phyloP scores from a whole-genome alignment of 2,888 invertebrate species.

The Euproctis similis region DNA sequence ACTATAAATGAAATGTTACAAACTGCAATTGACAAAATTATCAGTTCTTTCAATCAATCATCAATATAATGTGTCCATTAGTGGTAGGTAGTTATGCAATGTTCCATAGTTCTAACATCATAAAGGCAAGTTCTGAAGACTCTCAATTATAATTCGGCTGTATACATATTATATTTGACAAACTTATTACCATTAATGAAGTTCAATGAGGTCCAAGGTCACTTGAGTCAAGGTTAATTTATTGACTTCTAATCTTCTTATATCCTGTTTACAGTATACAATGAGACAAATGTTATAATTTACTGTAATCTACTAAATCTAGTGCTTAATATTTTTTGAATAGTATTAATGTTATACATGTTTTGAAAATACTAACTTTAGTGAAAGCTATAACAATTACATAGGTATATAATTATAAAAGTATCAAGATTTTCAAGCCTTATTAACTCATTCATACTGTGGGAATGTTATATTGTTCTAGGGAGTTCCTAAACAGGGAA shows the following conservation, averaged over 20 bases:
- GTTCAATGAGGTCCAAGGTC: conserved; percentile 27
- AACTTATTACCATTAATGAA: conserved; percentile 33
- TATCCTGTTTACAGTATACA: conserved; percentile 14
- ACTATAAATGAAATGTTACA: too few relatives aligned
- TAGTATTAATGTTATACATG: too few relatives aligned
- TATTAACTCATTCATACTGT: too few relatives aligned
- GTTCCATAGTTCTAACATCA: conserved; percentile 12
- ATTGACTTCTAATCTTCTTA: conserved; percentile 17
- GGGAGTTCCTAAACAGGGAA: too few relatives aligned
- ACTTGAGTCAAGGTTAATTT: conserved; percentile 20
- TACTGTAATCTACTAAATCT: too few relatives aligned
- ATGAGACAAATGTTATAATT: too few relatives aligned
- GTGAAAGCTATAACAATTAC: too few relatives aligned
- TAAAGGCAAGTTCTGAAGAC: conserved; percentile 14
- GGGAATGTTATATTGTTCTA: too few relatives aligned
- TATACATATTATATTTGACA: conserved; percentile 26
- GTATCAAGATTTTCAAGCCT: too few relatives aligned
- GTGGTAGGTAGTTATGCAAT: conserved; percentile 14
- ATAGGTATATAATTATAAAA: too few relatives aligned
- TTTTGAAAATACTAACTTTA: too few relatives aligned
- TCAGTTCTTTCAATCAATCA: conserved; percentile 3
- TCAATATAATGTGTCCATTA: not conserved
- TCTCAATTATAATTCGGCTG: conserved; percentile 5
- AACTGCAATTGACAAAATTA: conserved; percentile 58
- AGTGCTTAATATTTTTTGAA: too few relatives aligned